Evolutionary conservation across 2,113 vertebrate species (phyloP).

Genomic region (Syngnathoides biaculeatus): DNA sequence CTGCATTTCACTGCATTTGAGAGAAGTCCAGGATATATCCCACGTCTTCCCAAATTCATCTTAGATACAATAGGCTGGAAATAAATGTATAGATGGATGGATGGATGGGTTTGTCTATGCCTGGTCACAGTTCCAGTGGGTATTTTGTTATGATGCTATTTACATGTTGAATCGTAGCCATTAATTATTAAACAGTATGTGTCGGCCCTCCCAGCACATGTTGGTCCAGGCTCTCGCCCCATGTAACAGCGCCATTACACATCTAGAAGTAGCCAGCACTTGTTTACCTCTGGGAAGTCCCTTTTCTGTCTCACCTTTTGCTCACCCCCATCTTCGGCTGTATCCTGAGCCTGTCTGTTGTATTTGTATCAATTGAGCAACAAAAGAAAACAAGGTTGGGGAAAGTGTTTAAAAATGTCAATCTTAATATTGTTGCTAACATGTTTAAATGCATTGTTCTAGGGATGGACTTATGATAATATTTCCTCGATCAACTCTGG

Average conservation of each 20-base stretch:
- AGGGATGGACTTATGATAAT: no score
- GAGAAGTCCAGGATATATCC: background rate
- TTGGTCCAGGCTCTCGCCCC: constrained; percentile 61
- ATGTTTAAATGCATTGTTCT: no score
- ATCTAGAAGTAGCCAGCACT: constrained; percentile 42
- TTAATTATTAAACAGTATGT: constrained; percentile 68
- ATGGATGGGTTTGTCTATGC: constrained; percentile 13
- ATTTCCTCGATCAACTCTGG: no score
- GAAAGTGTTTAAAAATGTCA: background rate
- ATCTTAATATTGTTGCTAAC: no score
- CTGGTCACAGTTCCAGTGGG: constrained; percentile 41
- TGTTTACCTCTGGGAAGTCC: constrained; percentile 50
- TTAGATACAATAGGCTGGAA: background rate
- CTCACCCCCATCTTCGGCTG: constrained; percentile 10
- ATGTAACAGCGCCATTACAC: constrained; percentile 66
- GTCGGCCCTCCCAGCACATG: constrained; percentile 52
- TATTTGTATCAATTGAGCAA: background rate
- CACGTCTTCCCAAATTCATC: background rate
- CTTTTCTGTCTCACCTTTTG: constrained; percentile 18
- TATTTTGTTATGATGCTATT: constrained; percentile 60
- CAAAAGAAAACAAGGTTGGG: no score
- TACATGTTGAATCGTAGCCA: constrained; percentile 51
- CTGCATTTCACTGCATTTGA: background rate
- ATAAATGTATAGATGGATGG: background rate
- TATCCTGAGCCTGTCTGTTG: background rate